These are phyloP conservation scores for Mimachlamys varia DNA, from an alignment of 2,888 invertebrate genomes.

Conservation along the genomic window DNA sequence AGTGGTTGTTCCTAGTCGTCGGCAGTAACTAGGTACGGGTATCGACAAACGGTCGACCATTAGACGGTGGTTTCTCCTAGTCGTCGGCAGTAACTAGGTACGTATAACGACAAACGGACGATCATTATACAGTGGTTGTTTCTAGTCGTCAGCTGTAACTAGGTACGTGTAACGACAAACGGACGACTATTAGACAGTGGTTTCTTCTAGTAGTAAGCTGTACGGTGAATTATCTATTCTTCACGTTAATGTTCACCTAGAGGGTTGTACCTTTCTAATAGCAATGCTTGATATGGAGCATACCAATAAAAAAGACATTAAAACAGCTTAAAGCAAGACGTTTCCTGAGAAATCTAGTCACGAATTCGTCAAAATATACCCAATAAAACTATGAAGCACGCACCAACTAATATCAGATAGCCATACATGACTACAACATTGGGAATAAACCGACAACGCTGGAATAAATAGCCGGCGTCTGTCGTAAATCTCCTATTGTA, in stretches of 20 bases:
- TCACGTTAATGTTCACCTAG: background rate
- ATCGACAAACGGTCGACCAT: too few relatives aligned
- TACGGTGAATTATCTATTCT: background rate
- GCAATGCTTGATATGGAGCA: background rate
- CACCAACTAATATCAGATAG: background rate
- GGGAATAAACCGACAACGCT: background rate
- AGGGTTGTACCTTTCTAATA: background rate
- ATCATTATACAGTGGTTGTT: too few relatives aligned
- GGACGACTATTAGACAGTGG: background rate
- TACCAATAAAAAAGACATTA: background rate
- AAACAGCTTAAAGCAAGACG: background rate
- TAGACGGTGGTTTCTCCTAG: too few relatives aligned
- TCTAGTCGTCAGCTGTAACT: too few relatives aligned
- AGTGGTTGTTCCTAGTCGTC: too few relatives aligned
- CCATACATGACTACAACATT: background rate
- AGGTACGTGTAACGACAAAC: too few relatives aligned
- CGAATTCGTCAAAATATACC: background rate
- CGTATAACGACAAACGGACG: too few relatives aligned
- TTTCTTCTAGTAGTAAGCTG: background rate
- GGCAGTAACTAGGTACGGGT: too few relatives aligned
- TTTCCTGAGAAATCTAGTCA: background rate
- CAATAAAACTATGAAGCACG: background rate
- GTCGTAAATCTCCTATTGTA: background rate
- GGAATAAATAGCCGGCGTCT: background rate
- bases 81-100: too few relatives aligned